These are phyloP conservation scores for Hemibagrus wyckioides DNA, from an alignment of 2,113 vertebrate species.

Conservation along the genomic window DNA sequence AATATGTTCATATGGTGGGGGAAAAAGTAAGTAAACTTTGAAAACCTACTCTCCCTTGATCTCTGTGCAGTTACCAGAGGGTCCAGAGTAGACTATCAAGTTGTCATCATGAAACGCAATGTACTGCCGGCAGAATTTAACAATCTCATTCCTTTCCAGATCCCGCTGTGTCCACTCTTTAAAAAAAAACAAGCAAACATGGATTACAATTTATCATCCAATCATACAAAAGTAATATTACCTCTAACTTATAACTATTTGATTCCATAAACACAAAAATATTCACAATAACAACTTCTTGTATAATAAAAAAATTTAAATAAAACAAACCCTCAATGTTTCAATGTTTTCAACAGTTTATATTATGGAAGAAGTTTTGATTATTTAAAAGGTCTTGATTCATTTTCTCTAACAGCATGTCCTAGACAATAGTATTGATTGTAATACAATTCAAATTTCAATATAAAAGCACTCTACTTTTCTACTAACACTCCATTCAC, in stretches of 20 bases:
- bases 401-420: too few relatives aligned
- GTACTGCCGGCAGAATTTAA: slow-evolving; percentile 94
- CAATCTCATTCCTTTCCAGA: slow-evolving; percentile 86
- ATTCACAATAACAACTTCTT: background rate
- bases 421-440: too few relatives aligned
- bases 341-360: background rate
- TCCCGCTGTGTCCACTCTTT: slow-evolving; percentile 93
- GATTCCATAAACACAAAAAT: background rate
- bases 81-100: slow-evolving; percentile 84
- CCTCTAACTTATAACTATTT: background rate
- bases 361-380: background rate
- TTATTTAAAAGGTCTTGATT: background rate
- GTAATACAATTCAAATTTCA: too few relatives aligned
- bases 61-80: slow-evolving; percentile 91
- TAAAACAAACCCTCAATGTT: background rate
- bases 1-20: background rate
- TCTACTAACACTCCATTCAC: background rate
- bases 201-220: background rate
- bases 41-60: slow-evolving; percentile 89
- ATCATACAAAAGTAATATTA: background rate
- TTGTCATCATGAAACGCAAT: slow-evolving; percentile 90
- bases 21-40: background rate
- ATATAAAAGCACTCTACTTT: background rate
- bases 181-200: background rate
- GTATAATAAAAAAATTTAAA: background rate